A percentile compares a stretch with the other conserved stretches of the same genome.
Conservation (phyloP, 2,113 vertebrate genomes). For the Sakesphorus luctuosus region DNA sequence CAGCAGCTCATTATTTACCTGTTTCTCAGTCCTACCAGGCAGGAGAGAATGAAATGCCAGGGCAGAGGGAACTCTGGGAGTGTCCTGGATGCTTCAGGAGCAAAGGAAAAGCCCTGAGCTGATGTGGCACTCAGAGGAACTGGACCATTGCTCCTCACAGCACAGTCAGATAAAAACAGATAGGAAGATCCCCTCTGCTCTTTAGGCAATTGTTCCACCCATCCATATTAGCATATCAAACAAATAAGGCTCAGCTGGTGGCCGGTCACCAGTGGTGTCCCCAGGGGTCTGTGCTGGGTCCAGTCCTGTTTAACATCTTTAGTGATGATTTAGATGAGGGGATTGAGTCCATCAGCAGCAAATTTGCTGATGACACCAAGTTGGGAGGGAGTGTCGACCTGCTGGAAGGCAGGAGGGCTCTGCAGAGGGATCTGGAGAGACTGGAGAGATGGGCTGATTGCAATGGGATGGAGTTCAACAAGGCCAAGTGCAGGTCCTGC, state of each 20-base stretch:
- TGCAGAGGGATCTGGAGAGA: too few relatives aligned
- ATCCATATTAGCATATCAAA: not conserved
- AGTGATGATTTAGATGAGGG: too few relatives aligned
- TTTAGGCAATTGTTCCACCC: not conserved
- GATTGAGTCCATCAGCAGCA: too few relatives aligned
- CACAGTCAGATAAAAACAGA: not conserved
- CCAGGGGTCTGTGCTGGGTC: too few relatives aligned
- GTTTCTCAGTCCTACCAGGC: not conserved
- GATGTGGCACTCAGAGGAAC: not conserved
- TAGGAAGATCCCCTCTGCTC: not conserved
- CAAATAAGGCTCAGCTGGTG: not conserved
- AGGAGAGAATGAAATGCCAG: not conserved
- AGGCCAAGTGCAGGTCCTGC: too few relatives aligned
- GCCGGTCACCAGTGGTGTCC: too few relatives aligned
- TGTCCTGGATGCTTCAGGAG: not conserved
- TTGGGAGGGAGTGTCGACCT: too few relatives aligned
- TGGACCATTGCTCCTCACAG: not conserved
- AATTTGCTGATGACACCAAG: too few relatives aligned
- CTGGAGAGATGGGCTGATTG: too few relatives aligned
- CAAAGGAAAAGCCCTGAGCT: not conserved
- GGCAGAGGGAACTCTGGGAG: not conserved
- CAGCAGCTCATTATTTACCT: slow-evolving; percentile 8
- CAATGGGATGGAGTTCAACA: too few relatives aligned
- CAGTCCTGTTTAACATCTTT: too few relatives aligned
- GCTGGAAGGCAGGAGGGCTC: too few relatives aligned